Base-by-base conservation (phyloP, 2,888 invertebrate species). In the Cryptophagus acutangulus region DNA sequence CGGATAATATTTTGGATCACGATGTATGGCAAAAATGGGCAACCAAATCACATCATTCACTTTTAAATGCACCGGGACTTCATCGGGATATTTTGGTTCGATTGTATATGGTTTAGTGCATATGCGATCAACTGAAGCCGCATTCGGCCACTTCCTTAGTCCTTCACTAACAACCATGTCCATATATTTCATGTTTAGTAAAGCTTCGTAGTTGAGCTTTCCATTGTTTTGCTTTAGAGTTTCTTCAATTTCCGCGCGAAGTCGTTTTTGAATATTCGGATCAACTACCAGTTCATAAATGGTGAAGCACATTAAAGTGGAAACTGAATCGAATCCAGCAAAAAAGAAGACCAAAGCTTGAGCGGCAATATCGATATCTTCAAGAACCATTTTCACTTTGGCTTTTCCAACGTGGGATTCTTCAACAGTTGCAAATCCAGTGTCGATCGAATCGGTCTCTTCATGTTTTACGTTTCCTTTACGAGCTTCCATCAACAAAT, bases 201-300 rank as follows among this genome's bases (percentile, higher is more conserved):
- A 54, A 1, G 62, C 65, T 2, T 71, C 71, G 46, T 74, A 74
- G 0, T 66, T 69, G 2, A 67, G 46, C 9, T 65, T 52, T 2
- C 66, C 70, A 1, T 61, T 51, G 12, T 59, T 62, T 9, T 43
- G 40, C 6, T 65, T 51, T 3, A 45, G 33, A 3, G 63, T 55
- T 24, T 74, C 71, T 13, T 63, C 69, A 17, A 82, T 74, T 65
- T 82, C 81, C 28, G 71, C 52, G 1, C 68, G 68, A 1, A 82
- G 62, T 36, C 60, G 71, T 2, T 72, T 67, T 58, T 81, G 81
- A 0, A 77, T 60, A 0, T 80, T 77, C 12, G 74, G 72, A 62
- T 81, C 73, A 2, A 74, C 38, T 17, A 77, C 77, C 15, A 82
- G 54, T 58, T 81, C 81, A 29, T 78, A 71, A 0, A 76, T 61